These are phyloP conservation scores for Rhea americana DNA, from an alignment of 2,113 vertebrate species.

Conservation along the genomic window DNA sequence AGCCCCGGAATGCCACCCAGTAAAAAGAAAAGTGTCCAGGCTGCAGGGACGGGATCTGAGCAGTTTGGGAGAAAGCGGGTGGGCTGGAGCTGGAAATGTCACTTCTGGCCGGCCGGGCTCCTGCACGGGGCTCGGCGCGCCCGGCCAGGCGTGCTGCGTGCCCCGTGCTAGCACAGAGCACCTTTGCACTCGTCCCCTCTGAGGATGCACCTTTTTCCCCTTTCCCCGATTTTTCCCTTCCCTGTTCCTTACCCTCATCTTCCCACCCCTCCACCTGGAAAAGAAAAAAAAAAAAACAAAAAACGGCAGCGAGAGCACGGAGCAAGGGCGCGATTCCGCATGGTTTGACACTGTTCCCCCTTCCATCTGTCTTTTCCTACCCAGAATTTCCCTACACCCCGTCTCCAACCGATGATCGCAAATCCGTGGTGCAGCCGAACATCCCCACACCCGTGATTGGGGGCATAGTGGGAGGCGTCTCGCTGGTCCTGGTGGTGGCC, in stretches of 20 bases:
- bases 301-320: conserved; percentile 43
- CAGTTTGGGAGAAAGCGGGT: not conserved
- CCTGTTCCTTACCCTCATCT: conserved; percentile 76
- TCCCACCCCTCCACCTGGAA: conserved; percentile 39
- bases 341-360: conserved; percentile 92
- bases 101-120: conserved; percentile 38
- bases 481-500: conserved; percentile 84
- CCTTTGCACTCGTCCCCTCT: not conserved
- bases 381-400: conserved; percentile 95
- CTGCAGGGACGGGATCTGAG: not conserved
- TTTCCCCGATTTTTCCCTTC: conserved; percentile 78
- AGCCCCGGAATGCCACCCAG: not conserved
- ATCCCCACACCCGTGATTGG: conserved; percentile 87
- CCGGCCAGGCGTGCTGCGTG: not conserved
- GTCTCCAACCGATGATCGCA: conserved; percentile 69
- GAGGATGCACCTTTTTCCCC: conserved; percentile 26
- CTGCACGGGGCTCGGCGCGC: conserved; percentile 53
- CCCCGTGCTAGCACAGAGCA: not conserved
- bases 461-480: conserved; percentile 87
- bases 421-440: conserved; percentile 76
- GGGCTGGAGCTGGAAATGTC: not conserved
- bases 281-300: not conserved
- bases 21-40: not conserved
- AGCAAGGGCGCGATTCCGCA: conserved; percentile 77
- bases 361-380: conserved; percentile 98